Evolutionary conservation across 1,140 invertebrate genomes (phyloP).

Genomic region (Drosophila nasuta): DNA sequence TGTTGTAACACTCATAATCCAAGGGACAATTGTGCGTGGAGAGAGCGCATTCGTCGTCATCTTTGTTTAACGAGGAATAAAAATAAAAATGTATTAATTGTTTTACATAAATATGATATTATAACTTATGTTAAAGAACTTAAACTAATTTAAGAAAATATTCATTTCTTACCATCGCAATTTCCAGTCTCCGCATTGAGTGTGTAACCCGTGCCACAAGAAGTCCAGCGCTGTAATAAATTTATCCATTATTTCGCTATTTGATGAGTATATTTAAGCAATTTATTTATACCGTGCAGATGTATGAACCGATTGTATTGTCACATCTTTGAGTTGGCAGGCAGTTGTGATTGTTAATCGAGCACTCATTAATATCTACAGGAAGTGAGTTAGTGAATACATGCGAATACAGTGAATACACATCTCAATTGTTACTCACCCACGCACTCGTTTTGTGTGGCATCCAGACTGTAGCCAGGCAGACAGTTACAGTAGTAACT

Average conservation of each 20-base stretch:
- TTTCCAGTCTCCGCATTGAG: conserved; percentile 93
- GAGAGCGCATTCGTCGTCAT: conserved; percentile 96
- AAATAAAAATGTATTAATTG: neutral
- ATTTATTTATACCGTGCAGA: conserved; percentile 87
- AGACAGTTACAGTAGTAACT: conserved; percentile 92
- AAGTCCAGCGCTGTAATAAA: conserved; percentile 84
- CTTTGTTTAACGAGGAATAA: conserved; percentile 86
- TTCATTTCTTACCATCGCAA: conserved; percentile 91
- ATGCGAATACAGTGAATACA: neutral
- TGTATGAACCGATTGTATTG: conserved; percentile 94
- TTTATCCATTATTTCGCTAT: neutral
- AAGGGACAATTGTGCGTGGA: conserved; percentile 93
- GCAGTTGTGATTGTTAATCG: conserved; percentile 86
- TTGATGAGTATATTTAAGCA: neutral
- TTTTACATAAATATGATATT: too few relatives aligned
- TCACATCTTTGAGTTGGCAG: conserved; percentile 92
- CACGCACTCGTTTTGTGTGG: conserved; percentile 89
- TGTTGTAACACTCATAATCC: conserved; percentile 94
- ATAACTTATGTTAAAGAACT: too few relatives aligned
- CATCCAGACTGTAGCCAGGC: conserved; percentile 89
- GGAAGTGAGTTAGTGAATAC: conserved; percentile 18
- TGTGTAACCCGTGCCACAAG: conserved; percentile 98
- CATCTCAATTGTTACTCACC: conserved; percentile 85
- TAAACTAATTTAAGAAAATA: neutral
- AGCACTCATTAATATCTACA: conserved; percentile 89